These are phyloP conservation scores for Vicugna pacos DNA, from an alignment of 2,113 vertebrate genomes.

Conservation along the genomic window DNA sequence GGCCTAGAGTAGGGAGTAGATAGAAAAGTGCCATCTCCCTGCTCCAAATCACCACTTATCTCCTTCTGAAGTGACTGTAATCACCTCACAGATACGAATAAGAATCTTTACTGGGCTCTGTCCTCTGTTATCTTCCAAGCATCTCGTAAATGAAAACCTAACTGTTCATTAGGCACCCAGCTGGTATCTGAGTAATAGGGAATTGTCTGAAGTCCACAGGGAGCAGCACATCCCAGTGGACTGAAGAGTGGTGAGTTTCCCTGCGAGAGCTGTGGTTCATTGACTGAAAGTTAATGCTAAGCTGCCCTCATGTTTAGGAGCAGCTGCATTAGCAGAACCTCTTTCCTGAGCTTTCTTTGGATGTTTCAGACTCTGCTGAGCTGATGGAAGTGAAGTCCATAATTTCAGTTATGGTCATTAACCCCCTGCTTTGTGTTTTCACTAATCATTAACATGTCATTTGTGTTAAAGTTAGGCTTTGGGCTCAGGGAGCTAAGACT, in stretches of 20 bases:
- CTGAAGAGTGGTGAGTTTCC: background rate
- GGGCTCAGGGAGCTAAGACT: constrained; percentile 69
- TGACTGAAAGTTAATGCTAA: constrained; percentile 65
- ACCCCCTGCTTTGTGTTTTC: constrained; percentile 83
- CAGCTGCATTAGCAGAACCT: constrained; percentile 77
- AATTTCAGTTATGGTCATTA: constrained; percentile 83
- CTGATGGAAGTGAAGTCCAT: constrained; percentile 84
- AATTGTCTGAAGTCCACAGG: background rate
- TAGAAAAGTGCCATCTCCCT: background rate
- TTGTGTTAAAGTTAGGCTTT: constrained; percentile 71
- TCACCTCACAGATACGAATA: background rate
- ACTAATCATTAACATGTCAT: constrained; percentile 82
- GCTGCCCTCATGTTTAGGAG: constrained; percentile 39
- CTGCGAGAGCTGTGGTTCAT: background rate
- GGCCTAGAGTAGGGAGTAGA: background rate
- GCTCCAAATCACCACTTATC: background rate
- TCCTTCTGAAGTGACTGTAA: background rate
- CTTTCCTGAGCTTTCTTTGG: constrained; percentile 73
- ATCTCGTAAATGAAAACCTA: constrained; percentile 43
- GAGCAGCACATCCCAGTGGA: constrained; percentile 13
- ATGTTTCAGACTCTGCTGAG: constrained; percentile 82
- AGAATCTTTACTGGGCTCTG: background rate
- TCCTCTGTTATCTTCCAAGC: background rate
- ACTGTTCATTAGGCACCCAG: constrained; percentile 5
- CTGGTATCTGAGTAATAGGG: background rate